Evolutionary conservation across 2,113 vertebrate species (phyloP).

Genomic region (Paracanthobrama guichenoti): DNA sequence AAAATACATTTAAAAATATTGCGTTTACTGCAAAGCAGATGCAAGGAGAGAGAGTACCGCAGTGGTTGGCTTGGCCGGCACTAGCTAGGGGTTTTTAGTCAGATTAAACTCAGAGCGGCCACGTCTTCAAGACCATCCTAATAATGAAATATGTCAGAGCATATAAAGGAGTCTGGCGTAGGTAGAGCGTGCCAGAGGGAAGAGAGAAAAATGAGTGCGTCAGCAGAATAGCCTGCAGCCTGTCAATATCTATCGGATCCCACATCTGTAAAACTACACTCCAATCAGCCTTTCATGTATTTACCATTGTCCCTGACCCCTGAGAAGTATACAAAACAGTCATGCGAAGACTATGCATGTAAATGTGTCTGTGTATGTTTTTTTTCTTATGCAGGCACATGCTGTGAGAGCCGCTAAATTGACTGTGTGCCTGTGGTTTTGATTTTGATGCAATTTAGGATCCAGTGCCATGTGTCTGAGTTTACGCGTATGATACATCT

Average conservation of each 20-base stretch:
- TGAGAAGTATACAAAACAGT: slow-evolving; percentile 12
- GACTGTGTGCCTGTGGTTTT: slow-evolving; percentile 1
- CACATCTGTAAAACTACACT: slow-evolving; percentile 60
- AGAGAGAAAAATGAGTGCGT: slow-evolving; percentile 76
- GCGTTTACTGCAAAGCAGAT: slow-evolving; percentile 25
- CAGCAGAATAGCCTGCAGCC: slow-evolving; percentile 80
- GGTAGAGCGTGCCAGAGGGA: slow-evolving; percentile 23
- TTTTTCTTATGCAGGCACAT: background rate
- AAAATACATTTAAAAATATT: background rate
- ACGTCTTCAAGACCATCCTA: slow-evolving; percentile 88
- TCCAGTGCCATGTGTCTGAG: background rate
- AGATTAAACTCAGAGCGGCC: slow-evolving; percentile 86
- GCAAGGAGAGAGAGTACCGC: slow-evolving; percentile 30
- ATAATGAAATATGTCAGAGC: slow-evolving; percentile 97
- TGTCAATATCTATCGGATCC: slow-evolving; percentile 88
- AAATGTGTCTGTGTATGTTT: slow-evolving; percentile 1
- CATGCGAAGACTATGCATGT: slow-evolving; percentile 8
- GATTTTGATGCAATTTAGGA: slow-evolving; percentile 10
- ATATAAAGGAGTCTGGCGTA: slow-evolving; percentile 81
- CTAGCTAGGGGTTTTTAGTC: slow-evolving; percentile 76
- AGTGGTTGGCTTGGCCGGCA: slow-evolving; percentile 47
- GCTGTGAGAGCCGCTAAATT: background rate
- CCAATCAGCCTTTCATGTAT: slow-evolving; percentile 35
- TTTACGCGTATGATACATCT: background rate
- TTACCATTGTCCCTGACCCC: slow-evolving; percentile 21